phyloP scores from a whole-genome alignment of 2,888 invertebrate species.

The Heliconius cydno region DNA sequence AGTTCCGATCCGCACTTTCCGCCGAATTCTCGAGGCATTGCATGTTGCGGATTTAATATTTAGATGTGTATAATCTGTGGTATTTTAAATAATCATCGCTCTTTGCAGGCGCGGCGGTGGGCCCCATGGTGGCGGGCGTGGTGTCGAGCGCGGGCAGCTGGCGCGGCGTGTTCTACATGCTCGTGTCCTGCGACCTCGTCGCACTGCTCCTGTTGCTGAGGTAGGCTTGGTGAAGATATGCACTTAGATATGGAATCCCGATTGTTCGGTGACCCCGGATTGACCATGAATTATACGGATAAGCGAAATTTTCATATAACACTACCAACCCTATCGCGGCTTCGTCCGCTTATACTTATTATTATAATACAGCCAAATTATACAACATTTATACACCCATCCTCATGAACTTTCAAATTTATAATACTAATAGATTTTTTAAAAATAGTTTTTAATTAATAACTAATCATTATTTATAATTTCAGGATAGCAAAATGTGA shows the following conservation, averaged over 20 bases:
- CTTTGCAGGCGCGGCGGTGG: slow-evolving; percentile 92
- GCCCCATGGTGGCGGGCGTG: slow-evolving; percentile 94
- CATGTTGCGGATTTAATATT: too few relatives aligned
- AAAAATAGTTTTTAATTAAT: background rate
- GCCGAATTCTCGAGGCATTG: too few relatives aligned
- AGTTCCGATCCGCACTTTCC: too few relatives aligned
- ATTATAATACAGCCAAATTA: background rate
- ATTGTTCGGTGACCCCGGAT: too few relatives aligned
- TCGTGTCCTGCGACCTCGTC: slow-evolving; percentile 90
- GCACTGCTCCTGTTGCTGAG: slow-evolving; percentile 88
- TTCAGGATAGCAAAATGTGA: slow-evolving; percentile 69
- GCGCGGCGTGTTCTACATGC: slow-evolving; percentile 95
- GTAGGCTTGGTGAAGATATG: slow-evolving; percentile 46
- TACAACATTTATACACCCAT: background rate
- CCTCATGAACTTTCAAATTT: background rate
- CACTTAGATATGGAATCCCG: too few relatives aligned
- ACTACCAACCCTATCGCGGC: too few relatives aligned
- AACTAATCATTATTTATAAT: slow-evolving; percentile 15
- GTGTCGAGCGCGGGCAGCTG: slow-evolving; percentile 88
- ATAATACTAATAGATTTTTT: background rate
- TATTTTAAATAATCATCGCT: background rate
- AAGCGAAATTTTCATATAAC: too few relatives aligned
- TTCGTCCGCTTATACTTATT: background rate
- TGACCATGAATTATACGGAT: too few relatives aligned
- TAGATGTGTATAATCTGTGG: too few relatives aligned